Percentiles rank a stretch among this genome's conserved stretches.
Conservation (phyloP, 2,113 vertebrate species). For the Circaetus cinerascens region DNA sequence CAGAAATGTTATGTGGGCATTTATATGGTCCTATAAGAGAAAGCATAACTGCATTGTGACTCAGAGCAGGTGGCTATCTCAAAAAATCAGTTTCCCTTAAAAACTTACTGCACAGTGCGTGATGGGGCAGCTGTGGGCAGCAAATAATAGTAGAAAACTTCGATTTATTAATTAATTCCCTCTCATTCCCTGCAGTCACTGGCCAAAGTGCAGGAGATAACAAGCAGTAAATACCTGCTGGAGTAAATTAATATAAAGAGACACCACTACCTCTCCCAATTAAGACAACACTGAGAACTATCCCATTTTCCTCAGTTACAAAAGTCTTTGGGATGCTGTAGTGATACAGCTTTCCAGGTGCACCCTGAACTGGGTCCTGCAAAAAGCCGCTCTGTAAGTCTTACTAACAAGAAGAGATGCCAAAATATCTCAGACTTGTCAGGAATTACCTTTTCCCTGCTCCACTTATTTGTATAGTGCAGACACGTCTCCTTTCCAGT, state of each 20-base stretch:
- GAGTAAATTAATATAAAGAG: background rate
- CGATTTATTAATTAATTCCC: background rate
- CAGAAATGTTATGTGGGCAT: background rate
- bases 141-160: background rate
- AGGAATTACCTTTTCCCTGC: background rate
- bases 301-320: background rate
- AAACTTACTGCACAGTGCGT: background rate
- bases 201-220: background rate
- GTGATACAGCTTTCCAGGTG: background rate
- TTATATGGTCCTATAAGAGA: background rate
- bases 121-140: background rate
- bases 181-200: background rate
- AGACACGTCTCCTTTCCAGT: background rate
- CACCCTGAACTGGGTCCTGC: background rate
- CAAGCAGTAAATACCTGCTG: background rate
- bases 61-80: background rate
- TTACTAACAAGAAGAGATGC: background rate
- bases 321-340: background rate
- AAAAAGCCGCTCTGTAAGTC: background rate
- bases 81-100: background rate
- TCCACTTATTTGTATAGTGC: background rate
- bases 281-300: background rate
- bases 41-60: background rate
- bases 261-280: background rate
- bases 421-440: background rate